Evolutionary conservation across 2,113 vertebrate genomes (phyloP).

Genomic region (Etheostoma spectabile): DNA sequence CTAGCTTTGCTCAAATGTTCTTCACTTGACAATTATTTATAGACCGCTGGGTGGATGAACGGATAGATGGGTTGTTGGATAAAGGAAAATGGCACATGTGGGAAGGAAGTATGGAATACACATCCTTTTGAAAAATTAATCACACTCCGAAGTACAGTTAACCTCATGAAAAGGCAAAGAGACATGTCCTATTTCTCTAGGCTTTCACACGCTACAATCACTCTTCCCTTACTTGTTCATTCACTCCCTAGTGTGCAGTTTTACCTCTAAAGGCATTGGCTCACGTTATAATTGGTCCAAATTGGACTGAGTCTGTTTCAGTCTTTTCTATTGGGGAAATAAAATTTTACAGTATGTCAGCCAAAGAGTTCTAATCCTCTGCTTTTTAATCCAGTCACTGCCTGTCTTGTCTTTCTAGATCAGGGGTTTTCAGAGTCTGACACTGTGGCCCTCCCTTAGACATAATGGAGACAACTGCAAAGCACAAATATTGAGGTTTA

Average conservation of each 20-base stretch:
- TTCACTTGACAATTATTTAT: slow-evolving; percentile 30
- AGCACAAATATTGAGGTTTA: background rate
- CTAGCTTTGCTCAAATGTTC: slow-evolving; percentile 3
- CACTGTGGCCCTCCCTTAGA: too few relatives aligned
- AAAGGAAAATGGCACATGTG: background rate
- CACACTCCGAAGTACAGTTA: slow-evolving; percentile 17
- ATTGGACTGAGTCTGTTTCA: background rate
- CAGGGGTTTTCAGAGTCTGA: background rate
- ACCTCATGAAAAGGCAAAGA: slow-evolving; percentile 7
- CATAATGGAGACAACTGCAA: too few relatives aligned
- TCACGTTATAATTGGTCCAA: too few relatives aligned
- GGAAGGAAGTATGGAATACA: background rate
- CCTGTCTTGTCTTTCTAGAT: background rate
- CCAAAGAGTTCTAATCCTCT: background rate
- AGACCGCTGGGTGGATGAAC: background rate
- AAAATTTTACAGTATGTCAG: background rate
- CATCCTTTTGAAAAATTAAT: slow-evolving; percentile 50
- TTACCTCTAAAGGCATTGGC: background rate
- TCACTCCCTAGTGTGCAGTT: background rate
- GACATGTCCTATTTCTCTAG: background rate
- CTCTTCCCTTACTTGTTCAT: background rate
- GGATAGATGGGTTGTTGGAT: slow-evolving; percentile 13
- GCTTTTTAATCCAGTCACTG: background rate
- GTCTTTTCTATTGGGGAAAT: background rate
- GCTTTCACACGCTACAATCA: background rate